These are phyloP conservation scores for Dorcus parallelipipedus DNA, from an alignment of 2,888 invertebrate species.

Conservation along the genomic window DNA sequence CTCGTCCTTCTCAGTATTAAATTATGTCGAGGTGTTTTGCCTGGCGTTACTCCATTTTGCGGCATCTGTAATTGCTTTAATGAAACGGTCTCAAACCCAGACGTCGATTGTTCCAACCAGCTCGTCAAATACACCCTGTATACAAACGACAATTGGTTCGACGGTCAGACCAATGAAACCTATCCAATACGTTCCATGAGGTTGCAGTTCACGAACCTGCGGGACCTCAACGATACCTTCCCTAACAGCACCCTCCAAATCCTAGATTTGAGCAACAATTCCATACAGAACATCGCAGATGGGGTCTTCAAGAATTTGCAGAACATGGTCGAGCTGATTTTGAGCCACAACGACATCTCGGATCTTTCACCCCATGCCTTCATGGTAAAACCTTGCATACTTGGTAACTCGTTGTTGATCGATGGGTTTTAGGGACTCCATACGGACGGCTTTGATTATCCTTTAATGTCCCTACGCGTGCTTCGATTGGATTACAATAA, in stretches of 20 bases:
- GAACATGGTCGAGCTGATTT: conserved; percentile 60
- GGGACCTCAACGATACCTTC: conserved; percentile 52
- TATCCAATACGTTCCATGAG: conserved; percentile 37
- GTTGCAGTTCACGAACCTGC: conserved; percentile 51
- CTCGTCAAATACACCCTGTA: conserved; percentile 8
- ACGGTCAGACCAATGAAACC: conserved; percentile 25
- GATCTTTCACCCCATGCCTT: conserved; percentile 63
- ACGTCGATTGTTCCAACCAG: conserved; percentile 17
- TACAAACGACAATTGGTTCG: conserved; percentile 9
- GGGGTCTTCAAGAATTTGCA: conserved; percentile 63
- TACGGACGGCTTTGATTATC: conserved; percentile 58
- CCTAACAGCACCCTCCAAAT: conserved; percentile 53
- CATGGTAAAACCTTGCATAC: conserved; percentile 50
- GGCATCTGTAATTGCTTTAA: conserved; percentile 13
- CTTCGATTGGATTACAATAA: conserved; percentile 68
- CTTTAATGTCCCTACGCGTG: conserved; percentile 56
- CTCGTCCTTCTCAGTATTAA: background rate
- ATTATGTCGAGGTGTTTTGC: background rate
- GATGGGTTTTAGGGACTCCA: conserved; percentile 55
- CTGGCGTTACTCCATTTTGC: conserved; percentile 15
- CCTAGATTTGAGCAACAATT: conserved; percentile 62
- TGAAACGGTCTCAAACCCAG: conserved; percentile 8
- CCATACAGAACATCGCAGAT: conserved; percentile 59
- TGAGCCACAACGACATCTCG: conserved; percentile 67
- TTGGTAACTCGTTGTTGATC: background rate